Evolutionary conservation across 37 sponge, comb jelly and placozoan genomes (phyloP).

Genomic region (Chondrilla cf. caribensis): DNA sequence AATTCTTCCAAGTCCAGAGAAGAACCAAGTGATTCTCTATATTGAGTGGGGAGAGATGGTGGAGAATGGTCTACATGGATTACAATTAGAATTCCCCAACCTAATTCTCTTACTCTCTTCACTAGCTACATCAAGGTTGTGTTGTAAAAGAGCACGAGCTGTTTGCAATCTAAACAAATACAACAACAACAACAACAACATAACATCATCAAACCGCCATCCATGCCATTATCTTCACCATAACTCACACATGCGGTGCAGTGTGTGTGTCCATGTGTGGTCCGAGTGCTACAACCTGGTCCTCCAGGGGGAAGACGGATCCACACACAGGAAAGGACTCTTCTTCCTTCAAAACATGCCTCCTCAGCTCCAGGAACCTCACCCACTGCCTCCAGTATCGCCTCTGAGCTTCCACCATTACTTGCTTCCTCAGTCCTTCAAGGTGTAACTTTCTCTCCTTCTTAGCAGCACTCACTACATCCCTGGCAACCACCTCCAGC

Average conservation of each 20-base stretch:
- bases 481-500: not conserved
- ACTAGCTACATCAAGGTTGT: not conserved
- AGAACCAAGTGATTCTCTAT: no score
- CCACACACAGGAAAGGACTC: not conserved
- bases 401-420: not conserved
- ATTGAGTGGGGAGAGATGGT: no score
- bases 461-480: constrained; percentile 4
- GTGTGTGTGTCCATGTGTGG: not conserved
- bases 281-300: not conserved
- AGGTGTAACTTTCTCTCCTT: not conserved
- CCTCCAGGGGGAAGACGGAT: not conserved
- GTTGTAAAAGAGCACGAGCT: not conserved
- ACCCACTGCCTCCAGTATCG: constrained; percentile 5
- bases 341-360: not conserved
- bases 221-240: no score
- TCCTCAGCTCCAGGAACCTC: not conserved
- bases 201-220: no score
- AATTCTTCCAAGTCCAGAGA: no score
- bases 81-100: no score
- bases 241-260: not conserved
- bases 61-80: no score
- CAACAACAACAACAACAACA: no score
- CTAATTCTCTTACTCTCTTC: not conserved
- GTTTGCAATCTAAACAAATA: not conserved
- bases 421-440: not conserved